phyloP scores from a whole-genome alignment of 2,888 invertebrate genomes.

The Trilocha varians region DNA sequence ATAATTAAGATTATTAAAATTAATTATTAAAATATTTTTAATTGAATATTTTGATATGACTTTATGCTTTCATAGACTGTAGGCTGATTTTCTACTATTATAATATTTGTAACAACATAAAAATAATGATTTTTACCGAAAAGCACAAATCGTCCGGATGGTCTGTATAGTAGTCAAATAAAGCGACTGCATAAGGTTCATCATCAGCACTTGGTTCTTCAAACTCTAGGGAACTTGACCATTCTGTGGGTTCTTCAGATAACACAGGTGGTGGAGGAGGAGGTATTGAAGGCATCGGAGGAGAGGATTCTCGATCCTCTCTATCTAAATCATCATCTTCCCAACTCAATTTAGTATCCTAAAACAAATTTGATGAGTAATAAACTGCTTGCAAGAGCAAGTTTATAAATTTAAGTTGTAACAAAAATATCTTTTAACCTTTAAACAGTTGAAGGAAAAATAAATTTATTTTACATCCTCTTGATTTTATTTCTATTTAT shows the following conservation, averaged over 20 bases:
- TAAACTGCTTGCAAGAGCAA: background rate
- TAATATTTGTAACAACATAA: no score
- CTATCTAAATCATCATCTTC: constrained; percentile 35
- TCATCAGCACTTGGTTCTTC: constrained; percentile 28
- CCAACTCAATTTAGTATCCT: constrained; percentile 55
- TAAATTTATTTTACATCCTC: no score
- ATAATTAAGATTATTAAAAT: no score
- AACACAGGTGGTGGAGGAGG: constrained; percentile 81
- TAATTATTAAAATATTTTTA: no score
- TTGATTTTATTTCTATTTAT: no score
- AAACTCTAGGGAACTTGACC: background rate
- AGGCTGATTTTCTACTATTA: no score
- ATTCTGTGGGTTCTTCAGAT: constrained; percentile 29
- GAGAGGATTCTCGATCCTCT: constrained; percentile 68
- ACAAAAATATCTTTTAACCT: no score
- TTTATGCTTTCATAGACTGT: no score
- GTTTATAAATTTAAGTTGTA: background rate
- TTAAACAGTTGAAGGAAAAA: no score
- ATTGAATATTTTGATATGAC: no score
- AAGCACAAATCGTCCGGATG: constrained; percentile 86
- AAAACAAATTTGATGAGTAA: constrained; percentile 11
- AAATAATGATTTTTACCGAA: constrained; percentile 71
- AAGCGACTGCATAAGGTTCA: constrained; percentile 81
- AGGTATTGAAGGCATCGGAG: constrained; percentile 86
- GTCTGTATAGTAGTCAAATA: constrained; percentile 83